Base-by-base conservation (phyloP, 2,888 invertebrate genomes). In the Drosophila atroscutellata region DNA sequence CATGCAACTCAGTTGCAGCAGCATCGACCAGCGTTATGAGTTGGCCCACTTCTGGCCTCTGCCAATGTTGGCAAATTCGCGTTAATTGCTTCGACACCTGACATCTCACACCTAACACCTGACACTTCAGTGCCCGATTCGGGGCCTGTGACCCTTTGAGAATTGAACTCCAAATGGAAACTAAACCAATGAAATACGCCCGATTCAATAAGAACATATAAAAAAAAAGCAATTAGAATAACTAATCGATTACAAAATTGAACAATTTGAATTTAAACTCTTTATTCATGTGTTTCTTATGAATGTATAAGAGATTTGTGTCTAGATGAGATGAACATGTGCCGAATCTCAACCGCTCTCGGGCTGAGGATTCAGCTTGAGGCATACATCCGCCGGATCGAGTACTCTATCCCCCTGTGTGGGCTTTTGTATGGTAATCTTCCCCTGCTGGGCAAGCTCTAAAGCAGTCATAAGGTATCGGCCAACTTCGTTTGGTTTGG, bases 51-150 rank as follows among this genome's bases (percentile, higher is more conserved):
- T 52, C 47, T 47, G n/a, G 24, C 28, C 52, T 37, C 8, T 8
- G 30, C 51, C 63, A 37, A 37, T n/a, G 18, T n/a, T 50, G 50
- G 39, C 78, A 81, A 80, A 87, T 87, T 84, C 85, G 83, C 68
- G 86, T 85, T 87, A 87, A 87, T 87, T 83, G 79, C 86, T 75
- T 83, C 87, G 81, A 85, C 77, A 78, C 80, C 71, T 77, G 2
- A 30, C 30, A n/a, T n/a, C n/a, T n/a, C n/a, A 85, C 77, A 78
- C 80, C 71, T 77, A 0, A 30, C 30, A 30, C 8, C 30, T 30
- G 75, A 80, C 86, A 75, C 79, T 73, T 76, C 67, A 79, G 60
- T 18, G 37, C 37, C 37, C 18, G 37, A 18, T 18, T 18, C 68
- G 70, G 58, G 77, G 67, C 79, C 76, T 65, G 42, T 65, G 79